Evolutionary conservation across 2,113 vertebrate genomes (phyloP).

Genomic region (Siniperca knerii): DNA sequence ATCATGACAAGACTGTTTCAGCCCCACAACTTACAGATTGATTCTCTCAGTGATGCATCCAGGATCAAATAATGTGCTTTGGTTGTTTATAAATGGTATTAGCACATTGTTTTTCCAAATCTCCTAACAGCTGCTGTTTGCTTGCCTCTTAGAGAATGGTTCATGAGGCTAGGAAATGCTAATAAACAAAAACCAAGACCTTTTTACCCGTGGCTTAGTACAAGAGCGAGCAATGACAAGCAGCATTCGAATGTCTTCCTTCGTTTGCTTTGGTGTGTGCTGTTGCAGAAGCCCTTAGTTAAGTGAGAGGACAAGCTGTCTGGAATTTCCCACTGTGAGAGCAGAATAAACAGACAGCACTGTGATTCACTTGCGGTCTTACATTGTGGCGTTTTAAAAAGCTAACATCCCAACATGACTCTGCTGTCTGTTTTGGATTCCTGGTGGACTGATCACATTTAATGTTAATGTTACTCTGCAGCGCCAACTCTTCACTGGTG

Average conservation of each 20-base stretch:
- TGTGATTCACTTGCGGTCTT: constrained; percentile 35
- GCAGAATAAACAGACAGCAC: constrained; percentile 54
- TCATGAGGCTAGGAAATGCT: neutral
- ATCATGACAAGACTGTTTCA: neutral
- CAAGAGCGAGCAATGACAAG: neutral
- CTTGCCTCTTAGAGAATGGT: neutral
- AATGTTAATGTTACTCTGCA: constrained; percentile 60
- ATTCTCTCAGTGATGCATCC: neutral
- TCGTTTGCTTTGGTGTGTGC: constrained; percentile 10
- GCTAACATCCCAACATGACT: constrained; percentile 56
- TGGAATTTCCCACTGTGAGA: constrained; percentile 45
- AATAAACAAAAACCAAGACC: constrained; percentile 15
- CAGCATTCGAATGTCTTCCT: constrained; percentile 4
- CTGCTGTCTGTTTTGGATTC: constrained; percentile 65
- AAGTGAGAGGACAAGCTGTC: constrained; percentile 44
- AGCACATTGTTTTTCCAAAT: constrained; percentile 9
- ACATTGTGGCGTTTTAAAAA: constrained; percentile 42
- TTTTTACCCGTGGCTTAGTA: neutral
- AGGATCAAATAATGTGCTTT: neutral
- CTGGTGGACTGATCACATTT: constrained; percentile 62
- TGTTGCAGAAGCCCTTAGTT: constrained; percentile 1
- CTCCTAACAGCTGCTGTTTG: constrained; percentile 25
- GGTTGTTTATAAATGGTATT: neutral
- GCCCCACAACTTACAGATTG: neutral
- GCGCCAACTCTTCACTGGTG: constrained; percentile 30